Base-by-base conservation (phyloP, 1,140 invertebrate species). In the Matsumurasca onukii region DNA sequence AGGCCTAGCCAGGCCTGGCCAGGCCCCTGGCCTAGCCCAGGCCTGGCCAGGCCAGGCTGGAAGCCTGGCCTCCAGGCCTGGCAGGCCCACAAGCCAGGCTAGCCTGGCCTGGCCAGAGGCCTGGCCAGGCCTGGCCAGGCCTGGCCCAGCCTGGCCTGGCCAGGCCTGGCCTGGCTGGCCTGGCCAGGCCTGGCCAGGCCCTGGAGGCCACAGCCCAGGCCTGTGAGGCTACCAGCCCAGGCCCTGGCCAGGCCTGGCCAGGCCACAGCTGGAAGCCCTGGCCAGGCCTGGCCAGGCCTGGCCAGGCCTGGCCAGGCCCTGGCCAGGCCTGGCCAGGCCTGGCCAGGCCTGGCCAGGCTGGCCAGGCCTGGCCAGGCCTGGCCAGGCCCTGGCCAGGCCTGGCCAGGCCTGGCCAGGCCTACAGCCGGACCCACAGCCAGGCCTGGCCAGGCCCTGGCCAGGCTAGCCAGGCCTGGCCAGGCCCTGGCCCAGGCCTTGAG, bases 1-100 rank as follows among this genome's bases (percentile, higher is more conserved):
- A 22, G 64, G 64, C 51, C 64, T 34, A 15, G 64, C 51, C 34
- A n/a, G 31, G 64, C 51, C 64, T 34, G 64, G 64, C n/a, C n/a
- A n/a, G n/a, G n/a, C n/a, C n/a, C n/a, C n/a, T n/a, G n/a, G n/a
- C n/a, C n/a, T n/a, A n/a, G 51, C 34, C n/a, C 51, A 29, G 20
- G 64, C 20, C 45, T 51, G 13, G 64, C 20, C 27, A 49, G 30
- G 64, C 51, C 49, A 12, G 64, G 30, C 29, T 51, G 17, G 64
- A 22, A 22, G 9, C n/a, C 9, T 9, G 9, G 9, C 9, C 9
- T 9, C n/a, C 39, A 12, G 39, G 39, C n/a, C n/a, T n/a, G n/a
- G n/a, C n/a, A n/a, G n/a, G n/a, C n/a, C n/a, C n/a, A n/a, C n/a
- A 45, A n/a, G 39, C n/a, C 39, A 12, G 39, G 39, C 39, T 45